These are phyloP conservation scores for Clamator glandarius DNA, from an alignment of 2,797 vertebrate genomes.

Conservation along the genomic window DNA sequence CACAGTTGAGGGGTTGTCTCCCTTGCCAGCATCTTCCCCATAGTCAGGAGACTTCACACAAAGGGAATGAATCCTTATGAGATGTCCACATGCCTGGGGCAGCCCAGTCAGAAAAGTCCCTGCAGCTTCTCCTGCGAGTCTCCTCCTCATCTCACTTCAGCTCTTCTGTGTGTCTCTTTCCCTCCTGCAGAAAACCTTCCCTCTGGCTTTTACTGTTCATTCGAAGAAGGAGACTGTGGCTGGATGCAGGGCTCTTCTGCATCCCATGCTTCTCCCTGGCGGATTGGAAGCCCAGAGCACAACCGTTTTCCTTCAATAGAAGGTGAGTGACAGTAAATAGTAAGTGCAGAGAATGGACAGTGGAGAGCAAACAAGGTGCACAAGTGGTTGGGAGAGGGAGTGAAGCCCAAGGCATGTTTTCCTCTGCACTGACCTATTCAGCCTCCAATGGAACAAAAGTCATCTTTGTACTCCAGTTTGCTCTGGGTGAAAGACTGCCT, in stretches of 20 bases:
- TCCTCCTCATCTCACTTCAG: background rate
- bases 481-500: background rate
- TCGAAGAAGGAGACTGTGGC: slow-evolving; percentile 90
- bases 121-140: background rate
- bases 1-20: background rate
- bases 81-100: background rate
- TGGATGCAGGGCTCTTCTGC: slow-evolving; percentile 80
- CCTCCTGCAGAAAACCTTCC: slow-evolving; percentile 86
- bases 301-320: slow-evolving; percentile 39
- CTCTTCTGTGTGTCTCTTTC: slow-evolving; percentile 21
- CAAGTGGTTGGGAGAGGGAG: background rate
- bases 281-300: slow-evolving; percentile 76
- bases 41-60: background rate
- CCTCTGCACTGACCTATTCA: background rate
- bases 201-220: slow-evolving; percentile 92
- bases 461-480: background rate
- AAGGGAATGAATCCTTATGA: background rate
- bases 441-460: background rate
- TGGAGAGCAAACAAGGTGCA: background rate
- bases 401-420: background rate
- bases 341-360: background rate
- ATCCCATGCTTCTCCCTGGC: slow-evolving; percentile 80
- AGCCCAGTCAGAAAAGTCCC: accelerated
- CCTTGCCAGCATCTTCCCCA: background rate
- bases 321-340: slow-evolving; percentile 67